Percentiles rank a stretch among this genome's conserved stretches.
Evolutionary conservation across 2,113 vertebrate species (phyloP).

Genomic region (Psittacus erithacus): DNA sequence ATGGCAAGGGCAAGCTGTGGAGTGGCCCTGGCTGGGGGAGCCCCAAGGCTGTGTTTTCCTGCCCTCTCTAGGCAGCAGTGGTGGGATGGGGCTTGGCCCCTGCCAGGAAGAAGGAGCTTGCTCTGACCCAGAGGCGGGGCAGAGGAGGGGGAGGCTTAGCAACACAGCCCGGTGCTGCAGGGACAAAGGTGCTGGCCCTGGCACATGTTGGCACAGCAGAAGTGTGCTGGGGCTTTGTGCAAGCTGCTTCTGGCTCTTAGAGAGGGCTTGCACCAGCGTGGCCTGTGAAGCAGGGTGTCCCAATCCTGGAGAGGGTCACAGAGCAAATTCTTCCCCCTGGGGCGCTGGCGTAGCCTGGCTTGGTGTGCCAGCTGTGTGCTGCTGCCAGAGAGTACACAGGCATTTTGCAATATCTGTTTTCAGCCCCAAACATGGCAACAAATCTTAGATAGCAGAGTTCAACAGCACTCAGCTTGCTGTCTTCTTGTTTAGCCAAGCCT

Average conservation of each 20-base stretch:
- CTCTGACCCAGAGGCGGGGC: accelerated
- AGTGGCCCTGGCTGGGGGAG: not conserved
- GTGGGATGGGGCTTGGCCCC: accelerated
- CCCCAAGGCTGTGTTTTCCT: not conserved
- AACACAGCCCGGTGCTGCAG: accelerated
- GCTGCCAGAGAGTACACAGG: not conserved
- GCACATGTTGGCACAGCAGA: not conserved
- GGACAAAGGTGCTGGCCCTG: not conserved
- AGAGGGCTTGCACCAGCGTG: accelerated
- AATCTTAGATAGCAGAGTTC: not conserved
- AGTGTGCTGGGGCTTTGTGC: not conserved
- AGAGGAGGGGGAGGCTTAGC: not conserved
- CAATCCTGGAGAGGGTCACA: not conserved
- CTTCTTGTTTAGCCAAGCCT: slow-evolving; percentile 4
- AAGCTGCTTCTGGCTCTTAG: not conserved
- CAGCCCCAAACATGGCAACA: slow-evolving; percentile 12
- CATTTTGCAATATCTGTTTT: slow-evolving; percentile 16
- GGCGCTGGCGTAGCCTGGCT: not conserved
- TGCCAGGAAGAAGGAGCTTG: accelerated
- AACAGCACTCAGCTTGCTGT: not conserved
- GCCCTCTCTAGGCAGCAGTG: not conserved
- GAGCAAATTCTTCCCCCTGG: not conserved
- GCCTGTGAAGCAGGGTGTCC: not conserved
- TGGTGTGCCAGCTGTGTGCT: not conserved
- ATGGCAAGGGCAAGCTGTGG: not conserved